These are phyloP conservation scores for Thereva unica DNA, from an alignment of 2,888 invertebrate species.

Conservation along the genomic window DNA sequence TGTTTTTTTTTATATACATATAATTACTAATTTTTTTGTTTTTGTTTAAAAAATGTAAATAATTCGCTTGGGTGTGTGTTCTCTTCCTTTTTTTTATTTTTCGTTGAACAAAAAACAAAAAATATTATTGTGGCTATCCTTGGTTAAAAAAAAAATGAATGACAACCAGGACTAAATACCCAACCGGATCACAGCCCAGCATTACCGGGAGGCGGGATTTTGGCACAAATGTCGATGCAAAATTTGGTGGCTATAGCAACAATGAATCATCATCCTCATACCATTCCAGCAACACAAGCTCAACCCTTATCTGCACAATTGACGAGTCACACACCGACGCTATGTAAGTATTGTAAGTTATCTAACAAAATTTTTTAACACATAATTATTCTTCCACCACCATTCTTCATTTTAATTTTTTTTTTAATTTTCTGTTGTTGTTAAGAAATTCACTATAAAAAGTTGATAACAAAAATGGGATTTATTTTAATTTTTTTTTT, in stretches of 20 bases:
- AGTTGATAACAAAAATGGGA: not conserved
- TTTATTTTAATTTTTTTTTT: not conserved
- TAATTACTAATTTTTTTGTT: constrained; percentile 42
- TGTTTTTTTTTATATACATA: constrained; percentile 17
- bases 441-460: constrained; percentile 2
- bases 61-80: constrained; percentile 59
- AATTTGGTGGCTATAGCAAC: constrained; percentile 82
- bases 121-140: constrained; percentile 42
- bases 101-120: constrained; percentile 45
- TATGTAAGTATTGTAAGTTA: constrained; percentile 54
- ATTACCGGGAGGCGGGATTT: constrained; percentile 58
- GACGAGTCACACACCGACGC: constrained; percentile 55
- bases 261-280: constrained; percentile 45
- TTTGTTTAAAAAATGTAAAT: constrained; percentile 56
- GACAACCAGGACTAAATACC: constrained; percentile 58
- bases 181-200: constrained; percentile 59
- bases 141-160: constrained; percentile 51
- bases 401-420: not conserved
- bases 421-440: not conserved
- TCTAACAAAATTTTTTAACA: constrained; percentile 17
- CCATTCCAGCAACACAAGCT: constrained; percentile 32
- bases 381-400: not conserved
- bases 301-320: constrained; percentile 47
- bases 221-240: constrained; percentile 85
- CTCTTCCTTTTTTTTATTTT: constrained; percentile 35